Base-by-base conservation (phyloP, 2,113 vertebrate species). In the Eidolon helvum region DNA sequence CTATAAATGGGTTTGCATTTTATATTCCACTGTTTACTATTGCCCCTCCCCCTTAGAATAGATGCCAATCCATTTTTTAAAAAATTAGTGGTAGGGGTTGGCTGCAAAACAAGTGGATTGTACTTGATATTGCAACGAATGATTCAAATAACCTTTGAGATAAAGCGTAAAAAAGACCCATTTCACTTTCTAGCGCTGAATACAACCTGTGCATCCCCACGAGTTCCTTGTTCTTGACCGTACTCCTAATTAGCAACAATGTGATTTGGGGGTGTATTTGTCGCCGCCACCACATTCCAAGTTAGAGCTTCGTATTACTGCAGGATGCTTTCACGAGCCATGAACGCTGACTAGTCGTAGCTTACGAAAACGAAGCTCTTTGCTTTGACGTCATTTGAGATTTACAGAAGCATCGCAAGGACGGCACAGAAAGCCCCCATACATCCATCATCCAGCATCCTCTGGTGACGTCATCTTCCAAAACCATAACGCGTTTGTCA, bases 1-100 rank as follows among this genome's bases (percentile, higher is more conserved):
- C 78, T 90, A 74, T 94, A 79, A 71, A 94, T 98, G 97, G 95
- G 95, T 98, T 97, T 95, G 40, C 8, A 16, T 97, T 98, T 96
- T 98, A 90, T 97, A 24, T 30, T 93, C 26, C 30, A 55, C 43
- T 95, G 28, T 65, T 96, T 97, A 96, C 87, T 78, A 55, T 92
- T 18, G 12, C 48, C 48, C 7, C 95, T 53, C 48, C 65, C 80
- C 89, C 75, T 84, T 48, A 87, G 55, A 86, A 50, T 33, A 95
- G 61, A 91, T 96, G 96, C 90, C 80, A 92, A 79, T 94, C 77
- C 94, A 80, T 57, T 95, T 90, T 97, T 79, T n/a, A 14, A 50
- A 48, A 66, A 97, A 85, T 77, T 38, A 74, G 80, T 53, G 48
- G 11, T 85, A 92, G 61, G n/a, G 91, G n/a, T 86, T 90, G 87